These are phyloP conservation scores for Tetraneura akinire DNA, from an alignment of 1,140 invertebrate genomes.

Conservation along the genomic window DNA sequence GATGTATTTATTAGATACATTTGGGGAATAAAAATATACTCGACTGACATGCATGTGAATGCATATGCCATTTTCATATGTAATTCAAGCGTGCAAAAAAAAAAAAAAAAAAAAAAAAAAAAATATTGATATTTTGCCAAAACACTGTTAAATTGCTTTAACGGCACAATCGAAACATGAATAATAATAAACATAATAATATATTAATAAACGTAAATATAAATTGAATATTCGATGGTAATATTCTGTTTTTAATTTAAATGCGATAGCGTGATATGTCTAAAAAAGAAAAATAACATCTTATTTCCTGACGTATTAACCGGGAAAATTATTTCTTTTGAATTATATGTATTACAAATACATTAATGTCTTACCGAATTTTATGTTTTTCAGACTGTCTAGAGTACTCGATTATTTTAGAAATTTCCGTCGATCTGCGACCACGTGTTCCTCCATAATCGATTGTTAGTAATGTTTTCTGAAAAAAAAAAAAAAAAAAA, in stretches of 20 bases:
- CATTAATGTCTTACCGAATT: neutral
- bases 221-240: no score
- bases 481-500: no score
- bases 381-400: neutral
- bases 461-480: conserved; percentile 34
- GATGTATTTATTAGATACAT: neutral
- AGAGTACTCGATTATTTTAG: neutral
- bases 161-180: neutral
- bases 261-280: no score
- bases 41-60: neutral
- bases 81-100: neutral
- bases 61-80: neutral
- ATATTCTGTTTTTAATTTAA: no score
- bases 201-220: no score
- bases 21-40: neutral
- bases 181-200: no score
- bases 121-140: conserved; percentile 17
- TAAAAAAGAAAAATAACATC: no score
- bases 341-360: no score
- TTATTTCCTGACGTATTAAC: no score
- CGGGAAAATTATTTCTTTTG: no score
- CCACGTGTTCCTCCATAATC: conserved; percentile 26
- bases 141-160: neutral
- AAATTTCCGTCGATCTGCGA: neutral
- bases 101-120: no score